phyloP scores from a whole-genome alignment of 2,113 vertebrate genomes.

The cattle (Bos taurus) region DNA sequence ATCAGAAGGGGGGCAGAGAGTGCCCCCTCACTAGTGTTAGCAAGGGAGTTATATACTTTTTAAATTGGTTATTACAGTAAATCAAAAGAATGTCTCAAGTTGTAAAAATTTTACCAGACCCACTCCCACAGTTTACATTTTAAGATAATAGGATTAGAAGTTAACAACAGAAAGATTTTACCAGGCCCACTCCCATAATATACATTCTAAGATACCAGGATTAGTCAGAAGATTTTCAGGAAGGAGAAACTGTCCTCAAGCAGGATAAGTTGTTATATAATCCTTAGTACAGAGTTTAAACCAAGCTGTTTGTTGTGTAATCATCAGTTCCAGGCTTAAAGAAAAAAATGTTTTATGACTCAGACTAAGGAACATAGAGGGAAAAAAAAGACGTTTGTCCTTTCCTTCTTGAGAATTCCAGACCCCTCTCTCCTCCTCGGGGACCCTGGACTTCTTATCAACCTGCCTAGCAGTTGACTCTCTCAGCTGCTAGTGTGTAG shows the following conservation, averaged over 20 bases:
- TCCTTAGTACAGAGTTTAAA: background rate
- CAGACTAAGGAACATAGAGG: background rate
- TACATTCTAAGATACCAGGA: background rate
- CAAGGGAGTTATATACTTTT: background rate
- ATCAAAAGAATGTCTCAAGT: background rate
- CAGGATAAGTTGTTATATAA: background rate
- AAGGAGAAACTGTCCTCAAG: background rate
- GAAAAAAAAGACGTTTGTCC: background rate
- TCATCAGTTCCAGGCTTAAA: background rate
- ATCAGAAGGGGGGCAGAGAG: background rate
- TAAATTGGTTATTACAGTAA: background rate
- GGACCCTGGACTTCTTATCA: background rate
- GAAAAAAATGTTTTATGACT: background rate
- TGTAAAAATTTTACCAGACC: background rate
- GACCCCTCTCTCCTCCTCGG: background rate
- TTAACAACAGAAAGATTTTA: background rate
- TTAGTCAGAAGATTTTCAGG: background rate
- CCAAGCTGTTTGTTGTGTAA: background rate
- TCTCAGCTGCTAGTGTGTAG: background rate
- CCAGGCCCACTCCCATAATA: background rate
- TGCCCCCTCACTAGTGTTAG: background rate
- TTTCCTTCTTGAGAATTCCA: background rate
- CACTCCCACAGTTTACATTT: background rate
- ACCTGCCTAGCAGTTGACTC: background rate
- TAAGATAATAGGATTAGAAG: background rate